Evolutionary conservation across 2,113 vertebrate species (phyloP), one percentile per base, ranked within the genome.

Genomic region (Boleophthalmus pectinirostris): DNA sequence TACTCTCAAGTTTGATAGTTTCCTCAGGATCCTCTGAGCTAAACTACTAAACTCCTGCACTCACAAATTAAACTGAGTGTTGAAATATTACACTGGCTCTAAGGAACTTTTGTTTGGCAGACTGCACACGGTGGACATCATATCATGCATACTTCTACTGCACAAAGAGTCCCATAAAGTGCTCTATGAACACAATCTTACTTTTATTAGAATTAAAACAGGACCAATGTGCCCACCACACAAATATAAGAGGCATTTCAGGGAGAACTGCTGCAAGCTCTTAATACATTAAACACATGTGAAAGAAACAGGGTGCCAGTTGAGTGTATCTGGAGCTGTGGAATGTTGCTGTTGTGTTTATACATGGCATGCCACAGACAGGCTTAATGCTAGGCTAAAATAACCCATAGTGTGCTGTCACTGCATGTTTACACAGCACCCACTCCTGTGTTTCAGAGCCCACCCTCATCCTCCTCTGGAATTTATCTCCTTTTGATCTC

Each of bases 341-440:
- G 84, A 91, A 93, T 90, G 94, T n/a, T 72, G 77, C 73, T 63
- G 66, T 81, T 65, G 57, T 80, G 93, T 92, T 93, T 94, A 93
- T 93, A 88, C 93, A 90, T 93, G 94, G 91, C 94, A 46, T 93
- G 92, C 93, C 91, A 94, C 87, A 85, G 87, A 89, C 93, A 94
- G 95, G 93, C 94, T 94, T 93, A 94, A 94, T 87, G 90, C 92
- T 85, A 84, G 79, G 91, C 92, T 95, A 93, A 94, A 96, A 95
- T 92, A 95, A 95, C 93, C 94, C 91, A 95, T 93, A 93, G 94
- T 94, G 92, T 95, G 93, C 94, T 93, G 93, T 95, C 94, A 94
- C 88, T 84, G 92, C 91, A 91, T 94, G 95, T 96, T 97, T 96
- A 96, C 95, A 93, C 89, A 95, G 94, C 92, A 91, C 92, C 94